phyloP scores from a whole-genome alignment of 2,888 invertebrate species.

The Octonoba sinensis region DNA sequence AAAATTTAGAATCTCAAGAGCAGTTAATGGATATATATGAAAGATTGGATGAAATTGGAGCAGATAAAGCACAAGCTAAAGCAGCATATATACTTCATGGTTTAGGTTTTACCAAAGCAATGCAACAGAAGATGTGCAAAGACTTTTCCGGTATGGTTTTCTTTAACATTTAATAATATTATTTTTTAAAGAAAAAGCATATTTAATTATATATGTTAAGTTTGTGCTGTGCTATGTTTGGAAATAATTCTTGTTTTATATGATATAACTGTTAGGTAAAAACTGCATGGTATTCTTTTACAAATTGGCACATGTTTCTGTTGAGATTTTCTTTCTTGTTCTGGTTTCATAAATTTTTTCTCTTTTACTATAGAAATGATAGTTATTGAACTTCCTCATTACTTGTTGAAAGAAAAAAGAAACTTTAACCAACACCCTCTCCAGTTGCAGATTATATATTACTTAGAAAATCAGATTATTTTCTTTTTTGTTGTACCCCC shows the following conservation, averaged over 20 bases:
- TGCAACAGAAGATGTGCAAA: conserved; percentile 79
- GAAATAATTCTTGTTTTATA: not conserved
- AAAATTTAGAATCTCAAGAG: conserved; percentile 84
- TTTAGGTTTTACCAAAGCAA: conserved; percentile 87
- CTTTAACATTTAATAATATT: not conserved
- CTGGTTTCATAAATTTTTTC: too few relatives aligned
- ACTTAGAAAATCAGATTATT: too few relatives aligned
- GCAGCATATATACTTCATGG: conserved; percentile 96
- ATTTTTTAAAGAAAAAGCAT: not conserved
- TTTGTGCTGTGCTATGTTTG: not conserved
- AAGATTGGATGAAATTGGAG: conserved; percentile 94
- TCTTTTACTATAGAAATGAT: too few relatives aligned
- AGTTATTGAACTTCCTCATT: too few relatives aligned
- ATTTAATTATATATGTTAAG: not conserved
- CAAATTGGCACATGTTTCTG: too few relatives aligned
- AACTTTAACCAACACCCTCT: too few relatives aligned
- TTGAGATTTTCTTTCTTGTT: too few relatives aligned
- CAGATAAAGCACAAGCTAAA: conserved; percentile 93
- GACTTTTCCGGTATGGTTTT: conserved; percentile 72
- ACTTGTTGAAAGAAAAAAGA: too few relatives aligned
- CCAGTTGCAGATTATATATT: too few relatives aligned
- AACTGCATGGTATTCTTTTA: too few relatives aligned
- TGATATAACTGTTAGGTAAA: too few relatives aligned
- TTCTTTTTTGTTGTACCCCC: too few relatives aligned
- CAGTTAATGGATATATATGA: conserved; percentile 98